phyloP scores from a whole-genome alignment of 2,113 vertebrate genomes.

The Anolis carolinensis region DNA sequence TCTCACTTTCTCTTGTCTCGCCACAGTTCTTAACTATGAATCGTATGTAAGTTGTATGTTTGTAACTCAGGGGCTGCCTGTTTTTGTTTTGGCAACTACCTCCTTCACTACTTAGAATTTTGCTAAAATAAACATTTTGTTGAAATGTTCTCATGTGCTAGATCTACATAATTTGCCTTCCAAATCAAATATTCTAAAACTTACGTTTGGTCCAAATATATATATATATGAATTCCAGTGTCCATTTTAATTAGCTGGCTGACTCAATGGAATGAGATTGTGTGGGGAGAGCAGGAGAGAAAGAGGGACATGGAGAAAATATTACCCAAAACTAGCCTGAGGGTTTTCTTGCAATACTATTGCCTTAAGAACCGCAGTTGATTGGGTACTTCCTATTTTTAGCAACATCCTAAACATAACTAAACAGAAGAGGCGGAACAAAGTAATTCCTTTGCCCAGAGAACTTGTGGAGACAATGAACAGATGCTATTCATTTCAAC shows the following conservation, averaged over 20 bases:
- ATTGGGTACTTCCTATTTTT: background rate
- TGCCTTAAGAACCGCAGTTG: background rate
- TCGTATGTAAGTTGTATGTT: too few relatives aligned
- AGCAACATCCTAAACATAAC: background rate
- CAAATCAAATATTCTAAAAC: background rate
- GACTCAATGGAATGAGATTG: background rate
- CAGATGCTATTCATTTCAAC: background rate
- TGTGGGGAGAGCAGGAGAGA: background rate
- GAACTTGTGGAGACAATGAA: background rate
- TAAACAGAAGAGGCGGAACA: background rate
- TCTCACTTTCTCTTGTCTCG: too few relatives aligned
- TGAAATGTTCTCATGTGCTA: background rate
- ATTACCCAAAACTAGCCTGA: background rate
- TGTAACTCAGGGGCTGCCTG: background rate
- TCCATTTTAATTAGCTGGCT: background rate
- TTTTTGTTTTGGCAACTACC: background rate
- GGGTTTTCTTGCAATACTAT: background rate
- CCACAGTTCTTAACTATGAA: too few relatives aligned
- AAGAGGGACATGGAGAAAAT: background rate
- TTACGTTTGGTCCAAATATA: background rate
- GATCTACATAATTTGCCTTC: background rate
- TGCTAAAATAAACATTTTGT: background rate
- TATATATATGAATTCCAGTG: background rate
- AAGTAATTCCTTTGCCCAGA: slow-evolving; percentile 5
- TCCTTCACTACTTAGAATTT: background rate